Percentiles rank a stretch among this genome's conserved stretches.
These are phyloP conservation scores for Phania funesta DNA, from an alignment of 2,888 invertebrate genomes.

Conservation along the genomic window DNA sequence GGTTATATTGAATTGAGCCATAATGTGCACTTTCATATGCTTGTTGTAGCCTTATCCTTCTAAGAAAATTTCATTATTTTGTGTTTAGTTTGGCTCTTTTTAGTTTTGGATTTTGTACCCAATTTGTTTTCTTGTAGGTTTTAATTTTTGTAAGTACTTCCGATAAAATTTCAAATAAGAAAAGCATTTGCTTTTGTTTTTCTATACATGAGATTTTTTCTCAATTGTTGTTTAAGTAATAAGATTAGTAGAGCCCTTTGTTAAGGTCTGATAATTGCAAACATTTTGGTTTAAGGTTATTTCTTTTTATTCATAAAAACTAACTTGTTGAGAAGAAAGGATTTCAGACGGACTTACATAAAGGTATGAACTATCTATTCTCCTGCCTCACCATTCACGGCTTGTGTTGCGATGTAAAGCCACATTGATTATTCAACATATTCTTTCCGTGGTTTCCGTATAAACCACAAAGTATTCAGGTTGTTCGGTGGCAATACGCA, in stretches of 20 bases:
- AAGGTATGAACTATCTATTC: no score
- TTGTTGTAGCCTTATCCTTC: constrained; percentile 12
- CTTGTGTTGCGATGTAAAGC: no score
- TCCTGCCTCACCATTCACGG: no score
- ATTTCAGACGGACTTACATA: no score
- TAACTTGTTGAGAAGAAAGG: no score
- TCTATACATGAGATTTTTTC: neutral
- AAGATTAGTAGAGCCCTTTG: constrained; percentile 17
- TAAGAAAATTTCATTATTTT: constrained; percentile 34
- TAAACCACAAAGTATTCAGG: no score
- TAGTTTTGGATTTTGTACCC: neutral
- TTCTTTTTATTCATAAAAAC: neutral
- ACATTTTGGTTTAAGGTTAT: neutral
- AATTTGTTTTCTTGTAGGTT: neutral
- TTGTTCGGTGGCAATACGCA: no score
- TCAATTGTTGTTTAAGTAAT: constrained; percentile 17
- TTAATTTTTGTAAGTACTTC: constrained; percentile 8
- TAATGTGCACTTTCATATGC: neutral
- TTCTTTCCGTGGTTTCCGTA: no score
- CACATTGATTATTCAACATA: no score
- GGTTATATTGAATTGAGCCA: constrained; percentile 1
- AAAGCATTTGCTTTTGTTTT: neutral
- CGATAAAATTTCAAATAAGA: constrained; percentile 15
- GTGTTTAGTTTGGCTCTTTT: neutral
- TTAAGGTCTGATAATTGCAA: neutral